phyloP scores from a whole-genome alignment of 1,140 invertebrate species.

The Hypsibius dujardini region DNA sequence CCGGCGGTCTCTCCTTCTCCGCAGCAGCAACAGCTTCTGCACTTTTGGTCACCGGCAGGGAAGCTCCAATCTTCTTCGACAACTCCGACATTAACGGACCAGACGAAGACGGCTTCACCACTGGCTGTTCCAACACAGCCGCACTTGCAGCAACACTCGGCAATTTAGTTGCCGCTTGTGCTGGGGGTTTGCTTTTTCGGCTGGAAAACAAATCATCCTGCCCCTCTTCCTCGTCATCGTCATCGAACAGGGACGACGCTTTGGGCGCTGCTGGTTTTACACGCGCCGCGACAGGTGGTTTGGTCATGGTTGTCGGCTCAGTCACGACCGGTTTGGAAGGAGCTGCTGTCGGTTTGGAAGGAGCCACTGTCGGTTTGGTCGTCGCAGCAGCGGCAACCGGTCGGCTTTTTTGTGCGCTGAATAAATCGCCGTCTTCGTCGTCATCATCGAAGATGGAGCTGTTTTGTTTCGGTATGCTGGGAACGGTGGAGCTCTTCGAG shows the following conservation, averaged over 20 bases:
- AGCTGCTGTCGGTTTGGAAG: background rate
- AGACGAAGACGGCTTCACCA: too few species aligned
- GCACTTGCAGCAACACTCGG: too few species aligned
- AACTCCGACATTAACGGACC: background rate
- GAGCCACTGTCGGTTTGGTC: background rate
- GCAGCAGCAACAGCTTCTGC: background rate
- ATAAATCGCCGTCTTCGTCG: constrained; percentile 4
- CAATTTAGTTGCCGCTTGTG: too few species aligned
- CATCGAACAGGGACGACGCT: too few species aligned
- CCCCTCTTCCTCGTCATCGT: too few species aligned
- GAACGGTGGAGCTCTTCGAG: background rate
- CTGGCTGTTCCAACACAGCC: too few species aligned
- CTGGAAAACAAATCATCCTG: too few species aligned
- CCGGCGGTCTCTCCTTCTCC: background rate
- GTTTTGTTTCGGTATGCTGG: background rate
- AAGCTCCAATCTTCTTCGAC: constrained; percentile 5
- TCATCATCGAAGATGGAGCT: background rate
- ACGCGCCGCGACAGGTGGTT: background rate
- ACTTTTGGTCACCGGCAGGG: background rate
- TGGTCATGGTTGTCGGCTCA: background rate
- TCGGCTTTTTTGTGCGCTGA: background rate
- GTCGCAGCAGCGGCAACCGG: background rate
- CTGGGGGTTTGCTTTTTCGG: too few species aligned
- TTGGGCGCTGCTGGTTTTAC: too few species aligned
- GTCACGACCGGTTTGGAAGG: background rate